Percentiles rank a stretch among this genome's conserved stretches.
These are phyloP conservation scores for Luidia sarsii DNA, from an alignment of 53 echinoderm and acorn worm genomes.

Conservation along the genomic window DNA sequence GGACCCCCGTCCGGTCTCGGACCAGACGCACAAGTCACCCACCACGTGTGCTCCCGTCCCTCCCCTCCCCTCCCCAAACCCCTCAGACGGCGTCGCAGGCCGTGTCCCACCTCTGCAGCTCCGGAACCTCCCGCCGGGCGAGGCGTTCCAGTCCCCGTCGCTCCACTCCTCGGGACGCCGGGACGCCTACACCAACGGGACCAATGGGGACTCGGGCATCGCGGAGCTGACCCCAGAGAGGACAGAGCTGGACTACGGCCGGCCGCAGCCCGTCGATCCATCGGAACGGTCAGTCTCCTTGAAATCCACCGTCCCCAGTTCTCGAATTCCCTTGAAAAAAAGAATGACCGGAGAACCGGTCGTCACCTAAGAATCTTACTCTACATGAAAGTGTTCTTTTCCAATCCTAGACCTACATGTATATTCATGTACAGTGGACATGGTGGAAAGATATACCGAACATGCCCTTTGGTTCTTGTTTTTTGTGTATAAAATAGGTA, in stretches of 20 bases:
- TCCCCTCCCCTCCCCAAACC: conserved; percentile 49
- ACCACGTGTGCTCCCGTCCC: conserved; percentile 47
- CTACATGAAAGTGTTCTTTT: too few species aligned
- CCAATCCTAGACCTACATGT: too few species aligned
- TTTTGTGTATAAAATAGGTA: too few species aligned
- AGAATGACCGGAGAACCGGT: too few species aligned
- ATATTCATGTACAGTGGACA: too few species aligned
- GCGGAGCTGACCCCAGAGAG: conserved; percentile 75
- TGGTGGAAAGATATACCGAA: too few species aligned
- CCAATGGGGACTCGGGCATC: conserved; percentile 92
- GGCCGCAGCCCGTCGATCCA: conserved; percentile 45
- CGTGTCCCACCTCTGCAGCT: conserved; percentile 48
- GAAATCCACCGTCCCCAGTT: too few species aligned
- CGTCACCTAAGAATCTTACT: too few species aligned
- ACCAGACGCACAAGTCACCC: conserved; percentile 36
- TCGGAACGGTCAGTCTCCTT: conserved; percentile 39
- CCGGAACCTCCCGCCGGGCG: conserved; percentile 8
- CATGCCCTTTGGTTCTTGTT: too few species aligned
- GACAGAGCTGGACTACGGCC: conserved; percentile 51
- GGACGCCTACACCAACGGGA: conserved; percentile 83
- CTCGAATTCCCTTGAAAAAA: too few species aligned
- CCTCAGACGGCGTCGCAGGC: conserved; percentile 49
- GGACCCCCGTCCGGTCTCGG: conserved; percentile 1
- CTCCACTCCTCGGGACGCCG: conserved; percentile 59
- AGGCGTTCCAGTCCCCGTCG: conserved; percentile 5